These are phyloP conservation scores for Alcis repandata DNA, from an alignment of 2,888 invertebrate species.

Conservation along the genomic window DNA sequence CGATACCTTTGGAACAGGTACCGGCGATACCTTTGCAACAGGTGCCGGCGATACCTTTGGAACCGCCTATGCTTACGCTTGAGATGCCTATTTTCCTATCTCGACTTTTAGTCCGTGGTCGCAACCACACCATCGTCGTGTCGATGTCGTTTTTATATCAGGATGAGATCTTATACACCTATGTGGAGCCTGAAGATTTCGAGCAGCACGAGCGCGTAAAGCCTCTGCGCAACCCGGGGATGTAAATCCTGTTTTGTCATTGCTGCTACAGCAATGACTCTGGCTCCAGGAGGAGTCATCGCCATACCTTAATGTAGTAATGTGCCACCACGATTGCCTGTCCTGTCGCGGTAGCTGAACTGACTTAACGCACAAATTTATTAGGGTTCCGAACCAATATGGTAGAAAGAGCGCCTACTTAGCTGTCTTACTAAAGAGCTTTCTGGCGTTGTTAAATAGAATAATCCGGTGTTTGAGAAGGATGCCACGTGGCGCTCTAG, in stretches of 20 bases:
- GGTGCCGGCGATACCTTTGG: no score
- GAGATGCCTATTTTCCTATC: no score
- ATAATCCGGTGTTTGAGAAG: no score
- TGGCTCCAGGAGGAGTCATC: not conserved
- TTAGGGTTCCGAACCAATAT: no score
- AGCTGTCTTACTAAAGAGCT: constrained; percentile 2
- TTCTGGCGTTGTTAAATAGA: not conserved
- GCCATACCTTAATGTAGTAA: not conserved
- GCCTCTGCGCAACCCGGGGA: not conserved
- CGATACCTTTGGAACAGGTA: no score
- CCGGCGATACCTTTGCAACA: no score
- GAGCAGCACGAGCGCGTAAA: not conserved
- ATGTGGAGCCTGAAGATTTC: no score
- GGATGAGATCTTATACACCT: not conserved
- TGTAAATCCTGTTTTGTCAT: not conserved
- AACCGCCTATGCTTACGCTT: no score
- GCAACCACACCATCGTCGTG: not conserved
- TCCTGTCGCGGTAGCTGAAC: not conserved
- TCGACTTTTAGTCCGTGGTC: no score
- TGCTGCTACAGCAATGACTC: constrained; percentile 6
- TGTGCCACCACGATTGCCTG: constrained; percentile 2
- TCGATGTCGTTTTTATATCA: not conserved
- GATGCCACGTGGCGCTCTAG: no score
- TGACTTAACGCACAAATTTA: not conserved
- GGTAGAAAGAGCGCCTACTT: not conserved